Base-by-base conservation (phyloP, 1,140 invertebrate genomes). In the Gonatopus flavifemur region DNA sequence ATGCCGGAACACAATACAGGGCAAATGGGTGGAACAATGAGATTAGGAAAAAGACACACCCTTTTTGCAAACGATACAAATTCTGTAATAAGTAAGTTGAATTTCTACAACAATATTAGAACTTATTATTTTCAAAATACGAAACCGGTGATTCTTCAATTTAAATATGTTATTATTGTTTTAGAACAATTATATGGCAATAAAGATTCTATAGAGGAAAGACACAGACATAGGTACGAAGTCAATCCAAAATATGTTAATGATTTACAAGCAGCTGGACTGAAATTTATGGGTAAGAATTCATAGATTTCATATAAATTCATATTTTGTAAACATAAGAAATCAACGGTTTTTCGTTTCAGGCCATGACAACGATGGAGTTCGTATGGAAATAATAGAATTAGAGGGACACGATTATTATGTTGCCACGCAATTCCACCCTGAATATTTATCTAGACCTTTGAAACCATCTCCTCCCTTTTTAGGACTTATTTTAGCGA, bases 1-100 rank as follows among this genome's bases (percentile, higher is more conserved):
- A 99, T 99, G 98, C 95, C 96, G 0, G 98, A 99, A 80, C 94
- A 98, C 73, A 93, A 95, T 76, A 84, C 85, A 4, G 94, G 92
- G 1, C 82, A 90, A 53, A 88, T 98, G 82, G 98, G 98, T 4
- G 98, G 96, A 18, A 99, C 98, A 0, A 99, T 99, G 98, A 82
- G 98, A 49, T 79, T 99, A 8, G 98, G 98, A 9, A 93, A 90
- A 69, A 84, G 95, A 57, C 86, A 83, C 33, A 99, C 97, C 1
- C 76, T 88, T 28, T 95, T 99, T 62, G 80, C 81, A 41, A 55
- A 70, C 0, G 61, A 69, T 15, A n/a, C n/a, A n/a, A 61, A 67
- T 37, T 84, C 84, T 37, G 77, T 88, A 47, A 77, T 93, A 32
- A 84, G 90, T 92, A 76, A 85, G 88, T 67, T 45, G n/a, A n/a